These are phyloP conservation scores for Carabus problematicus DNA, from an alignment of 2,888 invertebrate species.

Conservation along the genomic window DNA sequence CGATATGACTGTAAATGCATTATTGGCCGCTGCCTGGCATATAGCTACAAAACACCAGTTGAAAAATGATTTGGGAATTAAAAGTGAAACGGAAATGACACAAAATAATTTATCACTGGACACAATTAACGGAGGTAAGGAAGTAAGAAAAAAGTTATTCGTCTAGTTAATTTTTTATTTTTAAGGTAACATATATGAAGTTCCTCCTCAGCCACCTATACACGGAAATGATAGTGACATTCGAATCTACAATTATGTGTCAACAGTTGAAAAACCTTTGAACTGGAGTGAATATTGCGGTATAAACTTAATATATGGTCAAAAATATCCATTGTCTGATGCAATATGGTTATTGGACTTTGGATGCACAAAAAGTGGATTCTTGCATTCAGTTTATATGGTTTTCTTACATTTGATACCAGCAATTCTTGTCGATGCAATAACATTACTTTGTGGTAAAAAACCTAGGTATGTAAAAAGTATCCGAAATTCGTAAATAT, in stretches of 20 bases:
- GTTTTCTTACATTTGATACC: slow-evolving; percentile 75
- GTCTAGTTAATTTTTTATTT: too few species aligned
- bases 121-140: too few species aligned
- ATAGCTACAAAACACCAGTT: slow-evolving; percentile 54
- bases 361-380: slow-evolving; percentile 64
- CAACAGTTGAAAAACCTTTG: slow-evolving; percentile 75
- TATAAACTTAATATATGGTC: slow-evolving; percentile 61
- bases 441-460: slow-evolving; percentile 68
- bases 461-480: slow-evolving; percentile 66
- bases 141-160: too few species aligned
- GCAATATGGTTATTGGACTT: slow-evolving; percentile 66
- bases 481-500: too few species aligned
- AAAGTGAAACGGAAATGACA: too few species aligned
- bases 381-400: slow-evolving; percentile 63
- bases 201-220: too few species aligned
- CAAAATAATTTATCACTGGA: too few species aligned
- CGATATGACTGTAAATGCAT: slow-evolving; percentile 71
- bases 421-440: slow-evolving; percentile 71
- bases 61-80: too few species aligned
- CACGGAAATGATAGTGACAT: not conserved
- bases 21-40: slow-evolving; percentile 70
- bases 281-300: slow-evolving; percentile 74
- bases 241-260: slow-evolving; percentile 80
- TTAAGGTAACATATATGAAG: too few species aligned
- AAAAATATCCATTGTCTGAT: slow-evolving; percentile 60